Evolutionary conservation across 1,140 invertebrate species (phyloP).

Genomic region (Pararge aegeria): DNA sequence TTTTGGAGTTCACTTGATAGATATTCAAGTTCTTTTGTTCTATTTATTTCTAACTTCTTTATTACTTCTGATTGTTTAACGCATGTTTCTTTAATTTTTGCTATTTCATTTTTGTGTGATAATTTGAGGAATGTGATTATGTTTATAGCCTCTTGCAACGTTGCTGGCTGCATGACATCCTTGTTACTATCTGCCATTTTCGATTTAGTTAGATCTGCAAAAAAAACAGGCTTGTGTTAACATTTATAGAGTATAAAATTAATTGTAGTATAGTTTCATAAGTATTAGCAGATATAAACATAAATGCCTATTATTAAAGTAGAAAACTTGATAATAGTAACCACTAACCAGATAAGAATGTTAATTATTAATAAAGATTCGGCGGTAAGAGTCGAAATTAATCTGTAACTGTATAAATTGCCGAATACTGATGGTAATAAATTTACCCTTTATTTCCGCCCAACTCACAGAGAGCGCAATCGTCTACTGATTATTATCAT

Average conservation of each 20-base stretch:
- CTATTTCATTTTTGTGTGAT: conserved; percentile 66
- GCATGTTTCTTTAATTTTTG: conserved; percentile 53
- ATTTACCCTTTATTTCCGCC: too few species aligned
- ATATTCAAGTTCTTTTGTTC: conserved; percentile 70
- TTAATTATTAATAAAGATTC: too few species aligned
- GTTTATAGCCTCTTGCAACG: conserved; percentile 67
- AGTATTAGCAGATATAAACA: too few species aligned
- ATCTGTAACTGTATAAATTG: too few species aligned
- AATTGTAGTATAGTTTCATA: too few species aligned
- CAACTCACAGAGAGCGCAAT: too few species aligned
- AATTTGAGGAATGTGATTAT: conserved; percentile 67
- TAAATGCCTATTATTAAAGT: too few species aligned
- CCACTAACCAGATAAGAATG: too few species aligned
- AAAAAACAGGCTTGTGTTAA: conserved; percentile 29
- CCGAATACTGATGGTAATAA: too few species aligned
- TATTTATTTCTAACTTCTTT: conserved; percentile 64
- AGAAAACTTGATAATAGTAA: too few species aligned
- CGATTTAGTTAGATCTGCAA: conserved; percentile 50
- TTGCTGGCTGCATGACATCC: conserved; percentile 56
- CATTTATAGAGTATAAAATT: background rate
- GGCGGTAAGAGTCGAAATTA: too few species aligned
- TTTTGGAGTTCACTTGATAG: conserved; percentile 65
- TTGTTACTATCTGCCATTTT: conserved; percentile 44
- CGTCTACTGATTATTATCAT: too few species aligned
- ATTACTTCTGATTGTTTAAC: conserved; percentile 59